A percentile compares a stretch with the other conserved stretches of the same genome.
phyloP scores from a whole-genome alignment of 2,888 invertebrate genomes.

The Leistus spinibarbis region DNA sequence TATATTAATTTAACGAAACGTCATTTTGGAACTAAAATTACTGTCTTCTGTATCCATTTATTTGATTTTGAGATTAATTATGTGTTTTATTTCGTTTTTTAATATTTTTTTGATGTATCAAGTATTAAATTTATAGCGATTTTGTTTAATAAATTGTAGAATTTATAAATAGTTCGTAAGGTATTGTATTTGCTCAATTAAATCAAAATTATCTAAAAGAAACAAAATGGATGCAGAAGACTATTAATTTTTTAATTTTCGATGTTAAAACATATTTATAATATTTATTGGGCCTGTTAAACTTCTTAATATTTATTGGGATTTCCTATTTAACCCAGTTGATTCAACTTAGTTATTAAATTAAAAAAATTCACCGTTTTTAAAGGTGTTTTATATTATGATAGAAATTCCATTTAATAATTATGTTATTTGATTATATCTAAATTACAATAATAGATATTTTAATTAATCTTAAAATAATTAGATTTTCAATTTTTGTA shows the following conservation, averaged over 20 bases:
- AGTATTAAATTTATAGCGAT: background rate
- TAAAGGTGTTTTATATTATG: too few species aligned
- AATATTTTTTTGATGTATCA: background rate
- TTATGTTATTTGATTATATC: background rate
- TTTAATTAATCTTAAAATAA: background rate
- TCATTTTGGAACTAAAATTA: background rate
- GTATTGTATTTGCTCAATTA: background rate
- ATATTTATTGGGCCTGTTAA: too few species aligned
- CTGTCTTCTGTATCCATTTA: background rate
- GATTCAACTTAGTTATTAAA: too few species aligned
- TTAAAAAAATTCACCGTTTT: too few species aligned
- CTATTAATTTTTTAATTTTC: background rate
- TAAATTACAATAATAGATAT: background rate
- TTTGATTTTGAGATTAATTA: background rate
- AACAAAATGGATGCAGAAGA: background rate
- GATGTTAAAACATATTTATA: background rate
- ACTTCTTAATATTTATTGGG: too few species aligned
- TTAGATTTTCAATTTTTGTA: background rate
- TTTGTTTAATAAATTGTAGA: background rate
- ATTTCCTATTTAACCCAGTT: too few species aligned
- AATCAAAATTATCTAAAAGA: background rate
- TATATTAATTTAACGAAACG: background rate
- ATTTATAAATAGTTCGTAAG: too few species aligned
- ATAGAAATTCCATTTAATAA: too few species aligned
- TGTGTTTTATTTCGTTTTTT: background rate